A percentile compares a stretch with the other conserved stretches of the same genome.
Conservation (phyloP, 2,797 vertebrate species). For the Lindbergichthys nudifrons region DNA sequence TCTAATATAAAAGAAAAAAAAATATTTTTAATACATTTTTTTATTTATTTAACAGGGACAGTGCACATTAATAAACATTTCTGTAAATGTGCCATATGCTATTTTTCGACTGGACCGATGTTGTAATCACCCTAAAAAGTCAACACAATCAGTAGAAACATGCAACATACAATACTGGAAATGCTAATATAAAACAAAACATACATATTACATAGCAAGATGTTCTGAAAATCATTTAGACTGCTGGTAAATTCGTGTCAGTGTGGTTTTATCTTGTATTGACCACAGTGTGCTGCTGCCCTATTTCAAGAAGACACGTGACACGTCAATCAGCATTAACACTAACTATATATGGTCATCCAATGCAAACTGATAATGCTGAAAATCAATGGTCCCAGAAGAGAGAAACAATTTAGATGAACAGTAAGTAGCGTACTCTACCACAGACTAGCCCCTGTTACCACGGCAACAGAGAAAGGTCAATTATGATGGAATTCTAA, state of each 20-base stretch:
- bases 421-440: constrained; percentile 58
- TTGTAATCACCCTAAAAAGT: no score
- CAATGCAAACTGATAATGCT: constrained; percentile 39
- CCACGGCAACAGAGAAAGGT: constrained; percentile 74
- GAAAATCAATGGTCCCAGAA: constrained; percentile 56
- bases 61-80: no score
- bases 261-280: not conserved
- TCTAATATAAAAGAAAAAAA: not conserved
- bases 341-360: constrained; percentile 25
- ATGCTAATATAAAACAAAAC: no score
- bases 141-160: no score
- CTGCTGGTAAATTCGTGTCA: not conserved
- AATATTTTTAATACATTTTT: no score
- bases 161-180: no score
- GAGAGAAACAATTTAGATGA: constrained; percentile 62
- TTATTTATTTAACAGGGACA: no score
- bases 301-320: constrained; percentile 11
- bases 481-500: constrained; percentile 77
- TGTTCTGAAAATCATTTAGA: not conserved
- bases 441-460: constrained; percentile 55
- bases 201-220: no score
- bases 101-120: no score
- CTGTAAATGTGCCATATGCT: no score
- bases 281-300: constrained; percentile 4
- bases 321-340: constrained; percentile 1